Conservation (phyloP, 1,140 invertebrate species). For the Grapholita molesta region DNA sequence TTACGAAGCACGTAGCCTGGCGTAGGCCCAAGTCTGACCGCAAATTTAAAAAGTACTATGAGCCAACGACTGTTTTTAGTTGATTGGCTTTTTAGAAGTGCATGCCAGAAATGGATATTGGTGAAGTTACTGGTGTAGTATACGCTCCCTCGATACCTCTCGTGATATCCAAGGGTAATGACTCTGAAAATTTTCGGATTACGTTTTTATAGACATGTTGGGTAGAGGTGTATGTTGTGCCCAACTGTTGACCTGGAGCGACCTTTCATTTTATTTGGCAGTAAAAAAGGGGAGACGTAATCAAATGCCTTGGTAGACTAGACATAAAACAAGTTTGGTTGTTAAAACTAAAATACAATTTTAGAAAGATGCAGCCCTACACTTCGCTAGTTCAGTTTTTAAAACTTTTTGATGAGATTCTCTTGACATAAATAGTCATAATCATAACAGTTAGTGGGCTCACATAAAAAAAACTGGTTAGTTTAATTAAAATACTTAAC, state of each 20-base stretch:
- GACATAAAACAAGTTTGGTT: background rate
- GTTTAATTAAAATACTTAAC: no score
- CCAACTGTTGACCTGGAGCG: background rate
- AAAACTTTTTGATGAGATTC: background rate
- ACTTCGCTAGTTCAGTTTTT: background rate
- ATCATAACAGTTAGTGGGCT: no score
- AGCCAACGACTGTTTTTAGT: background rate
- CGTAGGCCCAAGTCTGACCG: conserved; percentile 27
- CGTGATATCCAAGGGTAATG: conserved; percentile 32
- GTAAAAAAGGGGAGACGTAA: background rate
- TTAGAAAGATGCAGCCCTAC: background rate
- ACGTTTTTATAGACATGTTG: conserved; percentile 7
- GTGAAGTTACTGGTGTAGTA: conserved; percentile 30
- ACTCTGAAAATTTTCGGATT: conserved; percentile 31
- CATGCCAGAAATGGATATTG: conserved; percentile 20
- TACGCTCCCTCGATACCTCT: conserved; percentile 33
- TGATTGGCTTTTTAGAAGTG: background rate
- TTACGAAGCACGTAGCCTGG: conserved; percentile 38
- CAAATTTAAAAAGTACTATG: background rate
- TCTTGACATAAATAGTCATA: background rate
- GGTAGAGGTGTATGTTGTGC: background rate
- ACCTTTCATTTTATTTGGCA: conserved; percentile 6
- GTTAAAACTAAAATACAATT: background rate
- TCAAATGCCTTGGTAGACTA: background rate
- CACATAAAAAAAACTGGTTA: no score